Conservation (phyloP, 2,888 invertebrate species). For the Dicyrtoma fusca region DNA sequence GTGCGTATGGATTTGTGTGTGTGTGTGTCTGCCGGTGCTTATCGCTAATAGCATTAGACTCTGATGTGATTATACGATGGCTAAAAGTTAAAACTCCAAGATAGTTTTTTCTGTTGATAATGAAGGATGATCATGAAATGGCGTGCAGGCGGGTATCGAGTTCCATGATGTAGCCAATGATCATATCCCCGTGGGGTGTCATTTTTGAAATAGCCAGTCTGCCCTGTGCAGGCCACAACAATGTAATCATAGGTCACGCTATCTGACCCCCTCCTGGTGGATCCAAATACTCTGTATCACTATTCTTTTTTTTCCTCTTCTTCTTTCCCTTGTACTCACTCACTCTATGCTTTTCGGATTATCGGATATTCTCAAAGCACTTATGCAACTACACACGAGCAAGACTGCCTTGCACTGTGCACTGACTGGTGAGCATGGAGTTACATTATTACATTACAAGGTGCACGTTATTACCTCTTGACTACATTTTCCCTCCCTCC, state of each 20-base stretch:
- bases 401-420: too few relatives aligned
- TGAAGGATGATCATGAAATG: conserved; percentile 53
- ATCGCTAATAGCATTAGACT: too few relatives aligned
- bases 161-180: conserved; percentile 51
- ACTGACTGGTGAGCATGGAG: too few relatives aligned
- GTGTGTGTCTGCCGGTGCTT: too few relatives aligned
- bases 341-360: conserved; percentile 27
- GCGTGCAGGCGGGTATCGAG: conserved; percentile 49
- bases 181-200: conserved; percentile 52
- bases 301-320: too few relatives aligned
- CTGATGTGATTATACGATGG: too few relatives aligned
- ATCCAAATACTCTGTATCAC: conserved; percentile 26
- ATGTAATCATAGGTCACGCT: conserved; percentile 51
- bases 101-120: conserved; percentile 47
- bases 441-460: conserved; percentile 32
- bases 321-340: neutral
- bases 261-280: conserved; percentile 44
- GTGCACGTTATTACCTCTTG: conserved; percentile 39
- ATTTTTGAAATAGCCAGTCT: conserved; percentile 42
- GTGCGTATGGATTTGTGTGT: too few relatives aligned
- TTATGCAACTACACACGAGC: neutral
- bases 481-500: conserved; percentile 1
- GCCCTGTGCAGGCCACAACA: conserved; percentile 38
- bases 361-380: conserved; percentile 31
- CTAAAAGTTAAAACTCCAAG: conserved; percentile 25